phyloP scores from a whole-genome alignment of 2,113 vertebrate genomes.

The Nothoprocta perdicaria region DNA sequence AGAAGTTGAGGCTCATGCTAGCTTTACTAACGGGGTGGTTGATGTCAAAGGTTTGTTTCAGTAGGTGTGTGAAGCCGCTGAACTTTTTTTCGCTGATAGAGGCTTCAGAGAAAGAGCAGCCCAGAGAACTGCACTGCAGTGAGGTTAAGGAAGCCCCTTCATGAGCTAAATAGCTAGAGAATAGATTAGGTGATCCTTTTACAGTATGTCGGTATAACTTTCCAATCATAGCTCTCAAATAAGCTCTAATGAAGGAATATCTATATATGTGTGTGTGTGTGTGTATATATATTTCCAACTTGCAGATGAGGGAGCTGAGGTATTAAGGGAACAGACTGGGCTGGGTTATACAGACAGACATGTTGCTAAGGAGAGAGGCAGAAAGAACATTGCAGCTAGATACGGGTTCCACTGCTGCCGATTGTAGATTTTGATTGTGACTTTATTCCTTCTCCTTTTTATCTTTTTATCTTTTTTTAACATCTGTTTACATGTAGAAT shows the following conservation, averaged over 20 bases:
- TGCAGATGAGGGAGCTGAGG: neutral
- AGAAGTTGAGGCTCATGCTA: neutral
- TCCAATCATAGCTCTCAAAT: neutral
- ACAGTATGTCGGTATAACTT: neutral
- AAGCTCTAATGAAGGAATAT: neutral
- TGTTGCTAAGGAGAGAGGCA: neutral
- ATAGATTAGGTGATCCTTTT: neutral
- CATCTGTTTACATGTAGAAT: neutral
- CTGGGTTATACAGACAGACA: neutral
- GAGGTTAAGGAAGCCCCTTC: neutral
- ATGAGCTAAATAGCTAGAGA: neutral
- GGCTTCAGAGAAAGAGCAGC: neutral
- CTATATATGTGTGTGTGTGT: fast-evolving
- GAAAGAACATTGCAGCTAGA: neutral
- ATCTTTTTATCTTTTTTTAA: neutral
- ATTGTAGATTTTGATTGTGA: neutral
- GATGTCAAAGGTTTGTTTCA: neutral
- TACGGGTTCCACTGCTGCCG: neutral
- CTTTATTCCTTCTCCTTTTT: neutral
- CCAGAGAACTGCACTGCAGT: neutral
- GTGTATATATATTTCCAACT: neutral
- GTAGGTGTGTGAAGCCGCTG: fast-evolving
- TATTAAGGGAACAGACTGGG: neutral
- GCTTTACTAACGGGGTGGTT: neutral
- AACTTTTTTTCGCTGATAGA: neutral